Evolutionary conservation across 2,113 vertebrate species (phyloP).

Genomic region (Scartelaos histophorus): DNA sequence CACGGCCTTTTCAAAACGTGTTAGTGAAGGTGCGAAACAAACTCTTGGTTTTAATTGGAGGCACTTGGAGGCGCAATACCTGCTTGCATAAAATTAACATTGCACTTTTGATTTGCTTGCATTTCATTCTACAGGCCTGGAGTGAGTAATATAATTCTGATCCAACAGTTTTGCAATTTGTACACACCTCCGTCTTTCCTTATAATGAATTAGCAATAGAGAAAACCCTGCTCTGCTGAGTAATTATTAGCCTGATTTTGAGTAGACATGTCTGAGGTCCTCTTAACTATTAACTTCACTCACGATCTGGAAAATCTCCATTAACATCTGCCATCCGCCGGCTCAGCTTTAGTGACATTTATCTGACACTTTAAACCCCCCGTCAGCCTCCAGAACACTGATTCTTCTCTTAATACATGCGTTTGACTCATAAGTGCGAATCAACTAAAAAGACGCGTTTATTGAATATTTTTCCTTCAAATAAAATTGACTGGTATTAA

Average conservation of each 20-base stretch:
- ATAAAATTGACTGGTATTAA: constrained; percentile 7
- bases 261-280: constrained; percentile 5
- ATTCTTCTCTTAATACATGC: constrained; percentile 1
- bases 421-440: background rate
- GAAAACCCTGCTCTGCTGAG: constrained; percentile 8
- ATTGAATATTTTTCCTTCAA: background rate
- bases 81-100: background rate
- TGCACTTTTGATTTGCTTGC: background rate
- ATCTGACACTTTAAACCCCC: constrained; percentile 27
- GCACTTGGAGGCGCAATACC: background rate
- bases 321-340: constrained; percentile 3
- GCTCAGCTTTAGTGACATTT: background rate
- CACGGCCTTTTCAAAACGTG: too few relatives aligned
- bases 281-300: constrained; percentile 24
- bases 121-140: background rate
- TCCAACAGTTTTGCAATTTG: background rate
- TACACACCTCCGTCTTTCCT: constrained; percentile 10
- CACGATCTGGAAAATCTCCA: constrained; percentile 15
- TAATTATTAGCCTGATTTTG: constrained; percentile 20
- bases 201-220: constrained; percentile 12
- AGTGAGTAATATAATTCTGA: background rate
- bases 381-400: background rate
- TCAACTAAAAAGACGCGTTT: background rate
- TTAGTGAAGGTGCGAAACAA: background rate
- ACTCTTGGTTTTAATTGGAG: background rate